Conservation (phyloP, 2,113 vertebrate genomes). For the Pelecanoides urinatrix region DNA sequence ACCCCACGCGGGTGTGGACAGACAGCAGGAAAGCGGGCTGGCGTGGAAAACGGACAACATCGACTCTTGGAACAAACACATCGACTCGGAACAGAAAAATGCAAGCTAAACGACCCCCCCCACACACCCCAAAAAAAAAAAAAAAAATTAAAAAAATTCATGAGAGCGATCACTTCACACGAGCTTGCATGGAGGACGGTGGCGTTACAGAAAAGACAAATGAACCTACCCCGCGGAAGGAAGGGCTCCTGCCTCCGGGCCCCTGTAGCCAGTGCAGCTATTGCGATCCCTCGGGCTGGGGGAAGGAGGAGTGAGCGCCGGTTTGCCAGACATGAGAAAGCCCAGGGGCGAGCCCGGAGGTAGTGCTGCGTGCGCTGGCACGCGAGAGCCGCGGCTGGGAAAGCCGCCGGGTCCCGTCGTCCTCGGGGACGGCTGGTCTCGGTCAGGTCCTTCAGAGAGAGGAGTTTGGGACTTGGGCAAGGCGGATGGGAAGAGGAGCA, state of each 20-base stretch:
- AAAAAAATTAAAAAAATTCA: not conserved
- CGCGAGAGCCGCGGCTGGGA: not conserved
- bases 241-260: constrained; percentile 12
- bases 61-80: constrained; percentile 44
- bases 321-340: not conserved
- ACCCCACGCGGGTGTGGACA: constrained; percentile 52
- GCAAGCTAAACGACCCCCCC: not conserved
- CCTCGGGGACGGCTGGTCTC: constrained; percentile 20
- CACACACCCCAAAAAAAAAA: no score
- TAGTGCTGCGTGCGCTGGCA: constrained; percentile 14
- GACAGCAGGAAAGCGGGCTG: constrained; percentile 44
- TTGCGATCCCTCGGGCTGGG: not conserved
- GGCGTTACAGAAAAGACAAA: constrained; percentile 69
- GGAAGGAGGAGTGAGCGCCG: not conserved
- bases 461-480: not conserved
- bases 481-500: not conserved
- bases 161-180: constrained; percentile 2
- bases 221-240: constrained; percentile 72
- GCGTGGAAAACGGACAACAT: constrained; percentile 22
- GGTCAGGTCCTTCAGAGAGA: not conserved
- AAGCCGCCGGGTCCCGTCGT: not conserved
- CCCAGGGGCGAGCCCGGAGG: not conserved
- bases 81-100: constrained; percentile 31
- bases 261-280: not conserved
- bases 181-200: constrained; percentile 43